Percentiles rank a stretch among this genome's conserved stretches.
phyloP scores from a whole-genome alignment of 2,888 invertebrate genomes.

The Tenthredo distinguenda region DNA sequence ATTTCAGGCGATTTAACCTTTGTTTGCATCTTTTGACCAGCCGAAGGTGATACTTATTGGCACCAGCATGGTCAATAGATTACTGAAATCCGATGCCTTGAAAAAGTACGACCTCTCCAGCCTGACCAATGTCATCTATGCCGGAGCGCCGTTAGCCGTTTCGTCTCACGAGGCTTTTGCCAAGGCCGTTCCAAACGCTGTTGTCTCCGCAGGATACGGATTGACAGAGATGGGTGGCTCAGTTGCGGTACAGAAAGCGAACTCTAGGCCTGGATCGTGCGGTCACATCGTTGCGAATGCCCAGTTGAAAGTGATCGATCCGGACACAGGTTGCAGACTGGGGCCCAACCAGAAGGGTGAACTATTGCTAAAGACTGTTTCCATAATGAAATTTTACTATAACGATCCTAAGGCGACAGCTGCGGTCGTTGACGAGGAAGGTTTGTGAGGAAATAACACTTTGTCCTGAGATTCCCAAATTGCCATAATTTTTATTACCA shows the following conservation, averaged over 20 bases:
- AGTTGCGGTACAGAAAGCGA: not conserved
- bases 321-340: not conserved
- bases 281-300: not conserved
- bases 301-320: slow-evolving; percentile 24
- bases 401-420: not conserved
- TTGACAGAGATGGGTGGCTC: slow-evolving; percentile 10
- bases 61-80: slow-evolving; percentile 62
- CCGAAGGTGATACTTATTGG: slow-evolving; percentile 61
- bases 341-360: slow-evolving; percentile 5
- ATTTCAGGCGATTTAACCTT: not conserved
- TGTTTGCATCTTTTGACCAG: no score
- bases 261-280: slow-evolving; percentile 22
- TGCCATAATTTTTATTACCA: not conserved
- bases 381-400: not conserved
- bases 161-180: not conserved
- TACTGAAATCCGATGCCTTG: slow-evolving; percentile 56
- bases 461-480: not conserved
- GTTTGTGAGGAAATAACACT: not conserved
- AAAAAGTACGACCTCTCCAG: slow-evolving; percentile 58
- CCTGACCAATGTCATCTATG: not conserved
- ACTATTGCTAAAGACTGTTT: not conserved
- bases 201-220: not conserved
- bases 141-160: not conserved
- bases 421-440: slow-evolving; percentile 15
- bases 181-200: not conserved